Base-by-base conservation (phyloP, 2,113 vertebrate genomes). In the Piprites chloris region DNA sequence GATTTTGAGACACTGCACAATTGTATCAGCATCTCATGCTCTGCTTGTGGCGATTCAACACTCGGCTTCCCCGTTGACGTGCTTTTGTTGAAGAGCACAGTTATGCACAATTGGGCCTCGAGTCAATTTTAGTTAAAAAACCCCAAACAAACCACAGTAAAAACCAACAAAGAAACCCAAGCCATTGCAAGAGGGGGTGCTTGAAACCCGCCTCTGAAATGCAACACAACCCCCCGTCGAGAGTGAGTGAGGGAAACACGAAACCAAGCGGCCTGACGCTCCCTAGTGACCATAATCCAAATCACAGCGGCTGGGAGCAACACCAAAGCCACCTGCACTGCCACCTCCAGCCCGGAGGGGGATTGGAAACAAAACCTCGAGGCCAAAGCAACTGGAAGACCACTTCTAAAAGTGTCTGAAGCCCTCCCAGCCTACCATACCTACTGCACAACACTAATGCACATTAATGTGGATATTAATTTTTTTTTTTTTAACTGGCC, bases 231-330 rank as follows among this genome's bases (percentile, higher is more conserved):
- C n/a, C 42, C 87, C 46, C n/a, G 11, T 35, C 5, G 47, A 80
- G 87, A 86, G 58, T 12, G 62, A 74, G 85, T 32, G 58, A 78
- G 72, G 67, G 47, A 55, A 95, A 89, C 76, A 75, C 0, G 30
- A 58, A 14, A 21, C 33, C 68, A 18, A 83, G 77, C 26, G 76
- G 67, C 72, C 47, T 90, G 76, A 72, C 19, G 85, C 92, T 82
- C 85, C n/a, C 92, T 93, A 92, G 85, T 68, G 85, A 79, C 58
- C 58, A 80, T 24, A 84, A 96, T 72, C n/a, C 44, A 84, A 93
- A 88, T 78, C 33, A 52, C 74, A 66, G 42, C 28, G 53, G 50
- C 82, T 83, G 65, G 22, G 59, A 83, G 67, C 11, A 71, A 86
- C 90, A 88, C 52, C 85, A 80, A 84, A 96, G 68, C 85, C 76